phyloP scores from a whole-genome alignment of 2,888 invertebrate species.

The Alentia gelatinosa region DNA sequence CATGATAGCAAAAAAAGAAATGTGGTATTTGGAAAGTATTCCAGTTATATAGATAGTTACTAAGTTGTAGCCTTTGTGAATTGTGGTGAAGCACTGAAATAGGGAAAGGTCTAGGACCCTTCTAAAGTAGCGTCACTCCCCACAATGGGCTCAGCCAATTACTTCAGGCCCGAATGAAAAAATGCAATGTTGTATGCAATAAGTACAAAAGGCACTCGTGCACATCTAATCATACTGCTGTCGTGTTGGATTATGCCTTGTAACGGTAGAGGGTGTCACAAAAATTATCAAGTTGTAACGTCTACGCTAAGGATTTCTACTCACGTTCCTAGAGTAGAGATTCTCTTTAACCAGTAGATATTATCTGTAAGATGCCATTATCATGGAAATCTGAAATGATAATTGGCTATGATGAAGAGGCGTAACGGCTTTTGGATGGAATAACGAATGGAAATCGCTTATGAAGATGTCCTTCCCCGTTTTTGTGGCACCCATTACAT shows the following conservation, averaged over 20 bases:
- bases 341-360: too few relatives aligned
- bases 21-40: background rate
- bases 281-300: too few relatives aligned
- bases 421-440: too few relatives aligned
- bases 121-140: background rate
- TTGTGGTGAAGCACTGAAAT: background rate
- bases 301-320: too few relatives aligned
- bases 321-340: too few relatives aligned
- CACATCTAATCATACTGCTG: conserved; percentile 23
- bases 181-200: conserved; percentile 45
- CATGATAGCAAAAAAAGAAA: background rate
- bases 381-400: too few relatives aligned
- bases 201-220: background rate
- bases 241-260: conserved; percentile 1
- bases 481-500: background rate
- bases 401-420: too few relatives aligned
- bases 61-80: background rate
- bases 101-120: background rate
- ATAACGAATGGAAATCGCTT: too few relatives aligned
- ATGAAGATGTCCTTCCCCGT: too few relatives aligned
- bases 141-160: background rate
- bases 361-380: too few relatives aligned
- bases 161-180: background rate
- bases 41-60: background rate
- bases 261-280: background rate